Evolutionary conservation across 2,113 vertebrate species (phyloP), one percentile per base, ranked within the genome.

Genomic region (Porphyrio hochstetteri): DNA sequence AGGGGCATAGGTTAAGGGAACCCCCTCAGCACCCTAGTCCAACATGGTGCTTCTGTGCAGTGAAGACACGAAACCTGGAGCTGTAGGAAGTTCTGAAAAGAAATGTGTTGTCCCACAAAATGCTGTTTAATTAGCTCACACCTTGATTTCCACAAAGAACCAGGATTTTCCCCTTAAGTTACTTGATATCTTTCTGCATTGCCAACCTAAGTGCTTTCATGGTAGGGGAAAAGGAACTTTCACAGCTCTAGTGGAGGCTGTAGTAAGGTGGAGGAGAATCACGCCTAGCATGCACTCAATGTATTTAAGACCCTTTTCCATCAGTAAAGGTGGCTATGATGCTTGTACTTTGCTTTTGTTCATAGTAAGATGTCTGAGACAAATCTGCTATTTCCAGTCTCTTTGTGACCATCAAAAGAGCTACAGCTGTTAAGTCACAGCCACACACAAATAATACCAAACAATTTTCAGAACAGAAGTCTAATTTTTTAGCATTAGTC

Each of bases 381-480:
- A 46, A 46, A 35, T 86, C 89, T 86, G 46, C 65, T 90, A 18
- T 95, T 97, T 95, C 85, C 76, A 92, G 84, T 35, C 65, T 27
- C 55, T 79, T 81, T 92, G 24, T 63, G 89, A 61, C 89, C 90
- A 72, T 67, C 83, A 55, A 40, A 86, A 80, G 33, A 85, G 36
- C 81, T 55, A 60, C 70, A 91, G 70, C 90, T 95, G 96, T 89
- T 61, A 76, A 94, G 82, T 86, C 92, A 52, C 56, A 82, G 59
- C 19, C 63, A 60, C 63, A 28, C 60, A 42, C 38, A 75, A 83
- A 75, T 20, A 91, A 31, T 25, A 50, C 65, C 2, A 2, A 27
- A 35, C 48, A 68, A 75, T 79, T 92, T 56, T 52, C 36, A 61
- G 82, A 90, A 74, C 80, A 94, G 77, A 82, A 44, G 40, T 33